phyloP scores from a whole-genome alignment of 2,113 vertebrate genomes.

The Erythrolamprus reginae region DNA sequence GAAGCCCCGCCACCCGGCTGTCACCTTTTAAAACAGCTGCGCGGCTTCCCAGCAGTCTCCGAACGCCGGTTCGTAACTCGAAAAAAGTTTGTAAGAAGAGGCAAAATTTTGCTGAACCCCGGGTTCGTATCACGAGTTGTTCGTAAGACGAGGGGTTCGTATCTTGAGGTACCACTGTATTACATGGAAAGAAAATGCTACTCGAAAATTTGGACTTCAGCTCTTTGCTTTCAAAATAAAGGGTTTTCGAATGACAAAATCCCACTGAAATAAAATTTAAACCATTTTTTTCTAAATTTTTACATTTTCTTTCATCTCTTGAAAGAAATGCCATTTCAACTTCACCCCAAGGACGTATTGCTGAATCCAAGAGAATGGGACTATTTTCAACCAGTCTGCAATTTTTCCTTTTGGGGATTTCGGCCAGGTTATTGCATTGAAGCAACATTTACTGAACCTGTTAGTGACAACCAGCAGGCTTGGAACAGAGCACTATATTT shows the following conservation, averaged over 20 bases:
- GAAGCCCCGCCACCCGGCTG: too few relatives aligned
- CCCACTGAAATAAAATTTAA: neutral
- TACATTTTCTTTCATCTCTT: neutral
- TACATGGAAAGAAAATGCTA: neutral
- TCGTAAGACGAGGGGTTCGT: too few relatives aligned
- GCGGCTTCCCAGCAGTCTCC: too few relatives aligned
- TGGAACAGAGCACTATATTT: neutral
- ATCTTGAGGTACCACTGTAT: too few relatives aligned
- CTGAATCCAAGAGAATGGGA: neutral
- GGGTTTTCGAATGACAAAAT: neutral
- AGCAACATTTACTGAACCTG: neutral
- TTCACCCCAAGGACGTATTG: neutral
- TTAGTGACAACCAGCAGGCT: neutral
- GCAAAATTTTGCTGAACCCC: too few relatives aligned
- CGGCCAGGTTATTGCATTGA: neutral
- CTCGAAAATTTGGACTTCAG: neutral
- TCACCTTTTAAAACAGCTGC: too few relatives aligned
- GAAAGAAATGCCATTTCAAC: neutral
- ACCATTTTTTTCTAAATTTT: neutral
- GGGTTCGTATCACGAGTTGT: too few relatives aligned
- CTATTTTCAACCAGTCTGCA: neutral
- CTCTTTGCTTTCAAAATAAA: slow-evolving; percentile 9
- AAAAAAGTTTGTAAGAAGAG: too few relatives aligned
- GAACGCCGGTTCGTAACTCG: too few relatives aligned
- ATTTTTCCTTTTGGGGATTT: neutral